phyloP scores from a whole-genome alignment of 2,113 vertebrate species.

The Mobula hypostoma region DNA sequence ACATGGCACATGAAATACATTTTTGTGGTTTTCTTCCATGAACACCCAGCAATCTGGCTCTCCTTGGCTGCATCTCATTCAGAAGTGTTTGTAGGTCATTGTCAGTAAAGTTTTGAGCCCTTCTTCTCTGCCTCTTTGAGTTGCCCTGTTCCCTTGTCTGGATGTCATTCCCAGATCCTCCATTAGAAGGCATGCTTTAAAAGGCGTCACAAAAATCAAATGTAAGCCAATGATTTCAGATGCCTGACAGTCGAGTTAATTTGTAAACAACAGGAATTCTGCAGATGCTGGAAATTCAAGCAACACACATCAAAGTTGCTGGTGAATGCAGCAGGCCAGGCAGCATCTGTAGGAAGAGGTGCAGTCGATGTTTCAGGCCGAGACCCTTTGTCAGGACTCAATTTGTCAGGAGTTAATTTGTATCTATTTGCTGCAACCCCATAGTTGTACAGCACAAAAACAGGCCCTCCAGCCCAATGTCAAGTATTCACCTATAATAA shows the following conservation, averaged over 20 bases:
- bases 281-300: too few relatives aligned
- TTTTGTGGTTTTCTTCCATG: constrained; percentile 29
- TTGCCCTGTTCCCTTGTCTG: background rate
- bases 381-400: too few relatives aligned
- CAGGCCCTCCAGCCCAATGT: too few relatives aligned
- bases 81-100: constrained; percentile 1
- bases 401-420: too few relatives aligned
- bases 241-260: background rate
- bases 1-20: constrained; percentile 18
- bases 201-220: background rate
- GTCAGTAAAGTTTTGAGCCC: constrained; percentile 19
- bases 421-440: background rate
- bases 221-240: background rate
- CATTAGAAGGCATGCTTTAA: constrained; percentile 20
- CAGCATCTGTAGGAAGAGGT: too few relatives aligned
- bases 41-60: constrained; percentile 18
- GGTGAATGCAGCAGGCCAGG: too few relatives aligned
- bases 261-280: too few relatives aligned
- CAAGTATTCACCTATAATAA: too few relatives aligned
- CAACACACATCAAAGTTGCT: too few relatives aligned
- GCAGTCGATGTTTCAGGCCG: too few relatives aligned
- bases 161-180: constrained; percentile 14
- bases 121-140: constrained; percentile 21
- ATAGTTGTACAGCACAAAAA: too few relatives aligned
- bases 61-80: constrained; percentile 25